Conservation (phyloP, 2,113 vertebrate species). For the Copsychus sechellarum region DNA sequence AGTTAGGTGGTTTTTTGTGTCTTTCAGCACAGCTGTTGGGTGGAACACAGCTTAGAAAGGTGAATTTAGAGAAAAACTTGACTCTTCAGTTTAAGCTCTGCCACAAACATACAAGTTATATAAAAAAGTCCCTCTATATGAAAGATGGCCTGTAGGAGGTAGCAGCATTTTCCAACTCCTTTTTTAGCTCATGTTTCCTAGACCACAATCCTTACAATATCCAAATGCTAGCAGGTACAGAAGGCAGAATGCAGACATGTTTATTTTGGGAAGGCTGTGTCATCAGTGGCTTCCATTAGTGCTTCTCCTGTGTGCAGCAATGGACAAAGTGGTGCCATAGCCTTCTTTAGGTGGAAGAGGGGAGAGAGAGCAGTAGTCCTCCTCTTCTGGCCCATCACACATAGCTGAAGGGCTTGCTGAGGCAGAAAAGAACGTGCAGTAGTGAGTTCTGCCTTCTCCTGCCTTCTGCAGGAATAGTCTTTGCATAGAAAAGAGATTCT, state of each 20-base stretch:
- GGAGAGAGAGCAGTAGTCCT: background rate
- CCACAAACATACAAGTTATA: background rate
- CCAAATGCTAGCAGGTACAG: background rate
- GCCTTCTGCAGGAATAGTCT: background rate
- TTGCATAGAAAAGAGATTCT: background rate
- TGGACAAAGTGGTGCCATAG: background rate
- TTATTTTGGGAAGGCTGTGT: background rate
- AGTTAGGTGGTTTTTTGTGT: background rate
- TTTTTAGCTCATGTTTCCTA: background rate
- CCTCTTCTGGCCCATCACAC: background rate
- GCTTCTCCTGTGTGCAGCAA: background rate
- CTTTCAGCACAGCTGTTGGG: background rate
- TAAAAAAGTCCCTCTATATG: background rate
- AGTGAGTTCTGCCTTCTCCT: background rate
- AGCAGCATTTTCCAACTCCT: background rate
- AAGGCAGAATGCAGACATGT: background rate
- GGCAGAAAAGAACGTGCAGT: rapidly evolving
- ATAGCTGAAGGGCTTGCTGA: background rate
- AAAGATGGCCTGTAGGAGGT: background rate
- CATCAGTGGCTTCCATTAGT: background rate
- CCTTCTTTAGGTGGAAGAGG: background rate
- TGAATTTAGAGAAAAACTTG: background rate
- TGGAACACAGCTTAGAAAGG: background rate
- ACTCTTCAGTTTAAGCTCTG: background rate
- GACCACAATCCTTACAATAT: background rate